Evolutionary conservation across 2,888 invertebrate genomes (phyloP), one percentile per base, ranked within the genome.

Genomic region (Platerodrilus igneus): DNA sequence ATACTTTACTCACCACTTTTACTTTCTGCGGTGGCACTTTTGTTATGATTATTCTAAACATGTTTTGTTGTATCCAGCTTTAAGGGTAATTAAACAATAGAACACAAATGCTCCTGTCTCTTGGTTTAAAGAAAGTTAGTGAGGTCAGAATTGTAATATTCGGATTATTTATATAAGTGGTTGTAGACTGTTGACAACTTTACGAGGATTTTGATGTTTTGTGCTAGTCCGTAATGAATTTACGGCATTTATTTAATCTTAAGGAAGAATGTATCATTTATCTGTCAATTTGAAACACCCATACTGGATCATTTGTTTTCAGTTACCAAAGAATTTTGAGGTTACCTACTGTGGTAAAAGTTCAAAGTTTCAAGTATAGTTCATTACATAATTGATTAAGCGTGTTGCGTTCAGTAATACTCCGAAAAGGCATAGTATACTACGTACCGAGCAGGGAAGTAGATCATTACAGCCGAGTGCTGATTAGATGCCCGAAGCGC

Each of bases 41-140:
- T 36, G 51, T 57, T 33, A 51, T 47, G 31, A 62, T 44, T 39
- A 63, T 50, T 55, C 63, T 59, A 49, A 63, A 60, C 66, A 66
- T 67, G 50, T 55, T 63, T 42, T 45, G 51, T 51, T 51, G 56
- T 45, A 55, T 53, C 55, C 57, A 57, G 55, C 57, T 58, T 57
- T 53, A 53, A 42, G 41, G 40, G 44, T 43, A 27, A 41, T 36
- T 33, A 46, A 47, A 47, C 41, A 48, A 48, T 43, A 28, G 11
- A 35, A 45, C 33, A 36, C 34, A 36, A 32, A 38, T 47, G 33
- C 44, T 44, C 43, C 41, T 42, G 37, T 53, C 31, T 29, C 18
- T 35, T 14, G 14, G 11, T 15, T 18, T 39, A 18, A 8, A 19
- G 9, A 37, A n/a, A n/a, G n/a, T n/a, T n/a, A n/a, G n/a, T n/a